A percentile compares a stretch with the other conserved stretches of the same genome.
phyloP scores from a whole-genome alignment of 2,888 invertebrate species.

The Lasioglossum marginatum region DNA sequence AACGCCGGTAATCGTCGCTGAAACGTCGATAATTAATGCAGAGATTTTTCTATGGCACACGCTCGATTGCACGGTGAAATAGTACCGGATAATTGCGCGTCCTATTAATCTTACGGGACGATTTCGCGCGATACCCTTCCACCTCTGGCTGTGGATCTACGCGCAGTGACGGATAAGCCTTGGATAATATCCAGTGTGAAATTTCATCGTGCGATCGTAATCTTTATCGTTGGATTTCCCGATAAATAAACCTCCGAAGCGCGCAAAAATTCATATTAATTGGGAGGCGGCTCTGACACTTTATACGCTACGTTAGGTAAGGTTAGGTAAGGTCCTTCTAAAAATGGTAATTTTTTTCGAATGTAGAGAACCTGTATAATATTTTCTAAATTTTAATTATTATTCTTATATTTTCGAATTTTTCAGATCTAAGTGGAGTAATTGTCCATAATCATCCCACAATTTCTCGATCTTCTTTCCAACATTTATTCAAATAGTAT shows the following conservation, averaged over 20 bases:
- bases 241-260: neutral
- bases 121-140: neutral
- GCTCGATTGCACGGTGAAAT: conserved; percentile 50
- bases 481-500: no score
- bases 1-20: conserved; percentile 23
- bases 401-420: no score
- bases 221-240: conserved; percentile 1
- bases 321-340: no score
- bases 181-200: conserved; percentile 6
- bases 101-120: conserved; percentile 51
- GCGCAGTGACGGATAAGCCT: neutral
- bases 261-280: neutral
- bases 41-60: conserved; percentile 53
- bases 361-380: no score
- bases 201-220: conserved; percentile 6
- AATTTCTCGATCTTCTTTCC: no score
- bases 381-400: no score
- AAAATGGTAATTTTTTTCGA: no score
- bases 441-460: no score
- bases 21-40: conserved; percentile 67
- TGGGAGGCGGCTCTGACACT: neutral
- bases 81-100: conserved; percentile 44
- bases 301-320: no score
- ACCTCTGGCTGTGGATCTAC: neutral
- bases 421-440: no score